Conservation (phyloP, 2,888 invertebrate species). For the Anoplius nigerrimus region DNA sequence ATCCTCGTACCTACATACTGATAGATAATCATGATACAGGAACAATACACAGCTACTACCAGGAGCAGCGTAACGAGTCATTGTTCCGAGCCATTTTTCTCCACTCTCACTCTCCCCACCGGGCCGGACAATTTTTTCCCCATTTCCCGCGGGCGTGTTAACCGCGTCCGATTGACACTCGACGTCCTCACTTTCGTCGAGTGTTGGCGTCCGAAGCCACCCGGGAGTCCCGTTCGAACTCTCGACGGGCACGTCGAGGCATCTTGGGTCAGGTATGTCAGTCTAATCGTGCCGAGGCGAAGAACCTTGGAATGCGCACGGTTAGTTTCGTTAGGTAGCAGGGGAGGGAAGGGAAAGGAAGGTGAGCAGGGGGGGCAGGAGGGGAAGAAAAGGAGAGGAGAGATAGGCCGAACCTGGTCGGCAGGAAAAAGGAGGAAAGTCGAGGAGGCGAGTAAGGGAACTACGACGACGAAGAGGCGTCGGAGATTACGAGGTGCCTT, state of each 20-base stretch:
- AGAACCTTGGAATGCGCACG: constrained; percentile 44
- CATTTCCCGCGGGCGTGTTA: no score
- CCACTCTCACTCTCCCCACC: no score
- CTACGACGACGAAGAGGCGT: constrained; percentile 22
- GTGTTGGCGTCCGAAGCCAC: no score
- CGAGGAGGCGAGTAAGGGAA: constrained; percentile 15
- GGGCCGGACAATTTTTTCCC: no score
- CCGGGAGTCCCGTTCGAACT: no score
- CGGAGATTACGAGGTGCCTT: constrained; percentile 52
- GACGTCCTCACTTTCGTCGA: no score
- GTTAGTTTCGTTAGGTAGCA: constrained; percentile 43
- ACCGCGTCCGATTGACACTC: no score
- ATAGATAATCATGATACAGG: no score
- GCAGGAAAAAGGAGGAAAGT: constrained; percentile 7
- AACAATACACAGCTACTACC: no score
- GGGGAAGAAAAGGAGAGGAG: constrained; percentile 2
- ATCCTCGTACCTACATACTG: no score
- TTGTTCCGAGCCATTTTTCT: no score
- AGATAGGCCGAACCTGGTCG: constrained; percentile 16
- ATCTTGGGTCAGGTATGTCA: constrained; percentile 39
- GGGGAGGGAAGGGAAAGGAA: constrained; percentile 14
- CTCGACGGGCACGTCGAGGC: constrained; percentile 12
- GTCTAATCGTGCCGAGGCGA: constrained; percentile 34
- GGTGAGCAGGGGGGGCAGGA: constrained; percentile 2
- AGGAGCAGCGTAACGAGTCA: no score